These are phyloP conservation scores for Sorex fumeus DNA, from an alignment of 2,113 vertebrate species.

Conservation along the genomic window DNA sequence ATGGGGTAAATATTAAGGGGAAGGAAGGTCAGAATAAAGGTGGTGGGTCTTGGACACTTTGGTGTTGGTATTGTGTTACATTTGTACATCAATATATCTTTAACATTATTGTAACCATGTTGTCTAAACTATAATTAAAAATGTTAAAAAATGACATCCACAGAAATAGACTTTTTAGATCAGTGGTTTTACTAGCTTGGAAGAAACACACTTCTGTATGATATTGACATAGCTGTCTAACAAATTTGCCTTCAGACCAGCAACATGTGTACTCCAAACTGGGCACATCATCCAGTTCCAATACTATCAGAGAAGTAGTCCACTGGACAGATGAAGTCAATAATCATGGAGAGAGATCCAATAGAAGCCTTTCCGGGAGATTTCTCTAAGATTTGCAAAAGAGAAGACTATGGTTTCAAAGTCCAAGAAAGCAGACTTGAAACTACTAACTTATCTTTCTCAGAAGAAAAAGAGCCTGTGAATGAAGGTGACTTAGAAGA, in stretches of 20 bases:
- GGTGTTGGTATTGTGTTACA: too few relatives aligned
- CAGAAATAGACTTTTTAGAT: background rate
- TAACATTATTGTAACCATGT: too few relatives aligned
- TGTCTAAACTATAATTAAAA: too few relatives aligned
- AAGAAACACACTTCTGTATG: background rate
- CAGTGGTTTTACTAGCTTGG: too few relatives aligned
- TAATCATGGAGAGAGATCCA: background rate
- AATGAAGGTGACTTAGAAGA: background rate
- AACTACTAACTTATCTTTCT: background rate
- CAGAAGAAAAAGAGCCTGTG: background rate
- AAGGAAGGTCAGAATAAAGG: too few relatives aligned
- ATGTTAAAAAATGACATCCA: background rate
- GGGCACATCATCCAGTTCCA: background rate
- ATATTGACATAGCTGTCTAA: background rate
- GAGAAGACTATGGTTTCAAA: background rate
- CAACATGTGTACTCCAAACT: background rate
- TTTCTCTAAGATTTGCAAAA: background rate
- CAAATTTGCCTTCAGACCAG: background rate
- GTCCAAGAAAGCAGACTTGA: background rate
- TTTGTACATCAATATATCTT: too few relatives aligned
- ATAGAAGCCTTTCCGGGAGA: background rate
- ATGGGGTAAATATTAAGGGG: too few relatives aligned
- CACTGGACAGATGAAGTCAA: background rate
- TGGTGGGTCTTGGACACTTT: too few relatives aligned
- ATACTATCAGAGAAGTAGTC: background rate